Percentiles rank a stretch among this genome's conserved stretches.
Conservation (phyloP, 2,888 invertebrate species). For the Rambutsinella grinnellia region DNA sequence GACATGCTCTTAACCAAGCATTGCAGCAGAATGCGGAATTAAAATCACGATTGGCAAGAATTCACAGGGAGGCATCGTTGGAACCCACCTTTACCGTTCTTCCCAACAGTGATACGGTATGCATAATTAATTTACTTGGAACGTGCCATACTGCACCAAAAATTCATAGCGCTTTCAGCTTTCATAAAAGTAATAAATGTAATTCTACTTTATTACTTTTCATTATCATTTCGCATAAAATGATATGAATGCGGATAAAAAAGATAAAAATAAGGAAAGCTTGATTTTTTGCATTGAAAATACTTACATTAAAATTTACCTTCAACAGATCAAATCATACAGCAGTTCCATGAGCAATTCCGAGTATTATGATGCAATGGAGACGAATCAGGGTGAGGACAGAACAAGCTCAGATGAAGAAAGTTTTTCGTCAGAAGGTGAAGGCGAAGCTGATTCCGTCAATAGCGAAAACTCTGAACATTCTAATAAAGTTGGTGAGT, state of each 20-base stretch:
- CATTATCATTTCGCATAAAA: too few relatives aligned
- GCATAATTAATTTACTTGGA: too few relatives aligned
- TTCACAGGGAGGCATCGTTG: conserved; percentile 69
- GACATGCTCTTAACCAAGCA: conserved; percentile 76
- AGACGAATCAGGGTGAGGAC: conserved; percentile 69
- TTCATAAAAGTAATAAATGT: too few relatives aligned
- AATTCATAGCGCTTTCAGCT: too few relatives aligned
- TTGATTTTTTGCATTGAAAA: neutral
- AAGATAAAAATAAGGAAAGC: neutral
- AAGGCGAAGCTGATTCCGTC: conserved; percentile 66
- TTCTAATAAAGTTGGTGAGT: conserved; percentile 65
- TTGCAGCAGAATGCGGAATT: conserved; percentile 83
- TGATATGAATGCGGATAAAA: too few relatives aligned
- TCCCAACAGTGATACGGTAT: conserved; percentile 68
- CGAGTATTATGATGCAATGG: conserved; percentile 87
- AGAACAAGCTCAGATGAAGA: conserved; percentile 66
- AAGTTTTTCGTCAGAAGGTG: conserved; percentile 66
- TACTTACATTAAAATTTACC: conserved; percentile 6
- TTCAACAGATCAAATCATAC: conserved; percentile 69
- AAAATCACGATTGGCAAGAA: conserved; percentile 70
- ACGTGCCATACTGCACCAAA: too few relatives aligned
- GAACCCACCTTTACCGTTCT: conserved; percentile 72
- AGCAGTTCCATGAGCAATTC: conserved; percentile 83
- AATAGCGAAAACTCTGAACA: conserved; percentile 65
- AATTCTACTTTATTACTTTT: too few relatives aligned